phyloP scores from a whole-genome alignment of 2,113 vertebrate species.

The Sebastes fasciatus region DNA sequence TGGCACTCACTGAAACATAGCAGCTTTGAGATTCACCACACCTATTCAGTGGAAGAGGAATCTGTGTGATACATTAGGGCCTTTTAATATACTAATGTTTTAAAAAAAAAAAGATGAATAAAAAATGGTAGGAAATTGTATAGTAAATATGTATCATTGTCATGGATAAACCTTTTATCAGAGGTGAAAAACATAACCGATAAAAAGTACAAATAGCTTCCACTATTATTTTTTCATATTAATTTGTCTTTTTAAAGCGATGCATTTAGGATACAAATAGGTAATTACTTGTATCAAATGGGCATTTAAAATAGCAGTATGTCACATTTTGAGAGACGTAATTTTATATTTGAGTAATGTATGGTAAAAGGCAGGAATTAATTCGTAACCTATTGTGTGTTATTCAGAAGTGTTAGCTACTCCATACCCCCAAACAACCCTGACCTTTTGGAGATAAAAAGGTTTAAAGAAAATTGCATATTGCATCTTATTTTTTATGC shows the following conservation, averaged over 20 bases:
- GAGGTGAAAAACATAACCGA: not conserved
- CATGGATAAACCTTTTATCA: not conserved
- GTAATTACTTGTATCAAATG: not conserved
- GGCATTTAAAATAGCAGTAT: not conserved
- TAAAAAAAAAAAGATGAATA: not conserved
- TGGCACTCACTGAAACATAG: not conserved
- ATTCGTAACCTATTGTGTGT: not conserved
- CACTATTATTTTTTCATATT: not conserved
- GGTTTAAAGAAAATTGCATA: not conserved
- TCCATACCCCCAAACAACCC: too few relatives aligned
- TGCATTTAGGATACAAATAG: not conserved
- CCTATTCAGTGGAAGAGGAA: not conserved
- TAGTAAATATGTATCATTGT: too few relatives aligned
- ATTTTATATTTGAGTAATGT: not conserved
- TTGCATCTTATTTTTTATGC: not conserved
- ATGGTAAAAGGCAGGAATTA: not conserved
- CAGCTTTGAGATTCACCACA: not conserved
- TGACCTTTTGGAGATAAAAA: not conserved
- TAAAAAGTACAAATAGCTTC: not conserved
- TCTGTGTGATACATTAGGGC: not conserved
- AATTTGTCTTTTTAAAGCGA: not conserved
- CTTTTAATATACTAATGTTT: not conserved
- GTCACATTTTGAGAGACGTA: not conserved
- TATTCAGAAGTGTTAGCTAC: not conserved
- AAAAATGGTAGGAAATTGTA: not conserved